Percentiles rank a stretch among this genome's conserved stretches.
These are phyloP conservation scores for Argopecten irradians DNA, from an alignment of 1,140 invertebrate species.

Conservation along the genomic window DNA sequence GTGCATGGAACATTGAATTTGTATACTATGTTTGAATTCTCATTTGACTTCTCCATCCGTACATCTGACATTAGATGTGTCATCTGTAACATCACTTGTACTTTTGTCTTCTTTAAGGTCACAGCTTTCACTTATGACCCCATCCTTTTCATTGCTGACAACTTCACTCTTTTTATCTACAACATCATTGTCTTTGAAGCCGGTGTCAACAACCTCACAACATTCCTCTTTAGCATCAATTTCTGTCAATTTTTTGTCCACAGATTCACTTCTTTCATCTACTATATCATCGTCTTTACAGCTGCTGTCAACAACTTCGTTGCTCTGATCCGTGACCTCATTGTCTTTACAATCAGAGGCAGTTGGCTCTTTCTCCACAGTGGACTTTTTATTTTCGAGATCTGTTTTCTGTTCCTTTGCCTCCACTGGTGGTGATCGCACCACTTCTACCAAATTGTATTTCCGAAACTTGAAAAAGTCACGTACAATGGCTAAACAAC, in stretches of 20 bases:
- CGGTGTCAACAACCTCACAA: background rate
- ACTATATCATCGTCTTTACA: background rate
- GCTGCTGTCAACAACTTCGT: background rate
- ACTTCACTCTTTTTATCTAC: background rate
- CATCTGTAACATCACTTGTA: background rate
- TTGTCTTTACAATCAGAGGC: background rate
- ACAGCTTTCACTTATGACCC: background rate
- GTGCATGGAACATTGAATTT: too few species aligned
- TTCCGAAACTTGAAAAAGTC: conserved; percentile 74
- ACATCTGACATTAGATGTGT: background rate
- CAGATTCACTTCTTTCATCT: background rate
- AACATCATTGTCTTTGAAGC: background rate
- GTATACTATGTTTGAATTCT: too few species aligned
- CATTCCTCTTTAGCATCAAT: background rate
- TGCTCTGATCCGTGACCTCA: background rate
- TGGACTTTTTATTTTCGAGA: background rate
- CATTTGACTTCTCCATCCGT: too few species aligned
- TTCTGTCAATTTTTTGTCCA: too few species aligned
- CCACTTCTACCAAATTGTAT: conserved; percentile 74
- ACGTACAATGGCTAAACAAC: conserved; percentile 73
- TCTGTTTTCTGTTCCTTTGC: background rate
- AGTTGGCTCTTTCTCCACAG: background rate
- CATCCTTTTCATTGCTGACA: background rate
- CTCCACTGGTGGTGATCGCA: conserved; percentile 24
- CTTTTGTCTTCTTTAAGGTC: background rate